Evolutionary conservation across 2,888 invertebrate genomes (phyloP), one percentile per base, ranked within the genome.

Genomic region (Euphydryas editha): DNA sequence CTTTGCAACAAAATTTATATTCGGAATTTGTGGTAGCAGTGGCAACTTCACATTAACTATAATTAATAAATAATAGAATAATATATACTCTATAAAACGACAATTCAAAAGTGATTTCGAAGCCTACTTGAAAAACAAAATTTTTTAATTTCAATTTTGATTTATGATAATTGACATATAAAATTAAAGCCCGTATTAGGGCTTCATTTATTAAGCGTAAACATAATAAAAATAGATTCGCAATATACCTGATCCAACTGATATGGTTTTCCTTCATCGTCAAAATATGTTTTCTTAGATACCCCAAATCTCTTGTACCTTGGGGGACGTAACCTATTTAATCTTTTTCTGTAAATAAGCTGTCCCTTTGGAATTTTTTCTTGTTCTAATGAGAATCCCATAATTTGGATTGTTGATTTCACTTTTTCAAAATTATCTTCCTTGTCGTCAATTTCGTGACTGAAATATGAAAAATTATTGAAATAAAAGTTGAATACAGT

Each of bases 271-370:
- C 95, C 95, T 72, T 95, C 95, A 56, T 95, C 95, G 78, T 95
- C 95, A 74, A 95, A 95, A 74, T 94, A 94, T 13, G 93, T 94
- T 78, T 95, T 95, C 75, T 89, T 94, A 8, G 94, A 85, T 0
- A 62, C 72, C 1, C 75, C 76, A 49, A 80, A 81, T 59, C 83
- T 85, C 74, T 86, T 89, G 61, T 86, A 81, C 44, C 92, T 82
- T 0, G 89, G 90, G 0, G 93, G 88, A 17, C 93, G 87, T 70
- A 95, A 90, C 69, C 94, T 92, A 1, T 94, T 93, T 67, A 94
- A 89, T 30, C 93, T 93, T 81, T 95, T 95, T 65, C 94, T 93
- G 78, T 95, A 96, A 49, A 95, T 93, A 10, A 96, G 93, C 72
- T 93, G 93, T 0, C 95, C 96, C 73, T 86, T 87, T 0, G 90